phyloP scores from a whole-genome alignment of 1,140 invertebrate genomes.

The Metopolophium dirhodum region DNA sequence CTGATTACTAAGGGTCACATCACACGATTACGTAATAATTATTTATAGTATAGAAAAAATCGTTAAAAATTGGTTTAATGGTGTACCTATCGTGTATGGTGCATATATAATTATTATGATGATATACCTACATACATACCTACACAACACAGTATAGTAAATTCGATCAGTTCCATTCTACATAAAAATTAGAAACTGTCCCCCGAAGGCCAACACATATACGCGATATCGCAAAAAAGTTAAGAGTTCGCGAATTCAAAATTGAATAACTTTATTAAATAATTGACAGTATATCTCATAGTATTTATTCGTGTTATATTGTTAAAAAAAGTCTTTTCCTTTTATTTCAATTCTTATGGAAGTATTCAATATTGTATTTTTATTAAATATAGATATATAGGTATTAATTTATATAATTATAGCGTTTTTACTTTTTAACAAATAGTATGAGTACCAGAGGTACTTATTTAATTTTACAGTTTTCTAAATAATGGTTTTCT shows the following conservation, averaged over 20 bases:
- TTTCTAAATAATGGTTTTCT: neutral
- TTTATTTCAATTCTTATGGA: neutral
- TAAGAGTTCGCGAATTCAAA: neutral
- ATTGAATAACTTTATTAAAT: neutral
- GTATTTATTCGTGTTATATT: neutral
- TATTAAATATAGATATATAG: neutral
- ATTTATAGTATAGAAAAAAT: neutral
- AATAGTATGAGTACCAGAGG: neutral
- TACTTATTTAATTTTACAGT: neutral
- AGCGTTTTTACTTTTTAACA: neutral
- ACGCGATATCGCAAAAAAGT: neutral
- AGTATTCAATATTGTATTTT: too few relatives aligned
- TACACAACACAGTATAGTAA: neutral
- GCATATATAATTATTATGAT: neutral
- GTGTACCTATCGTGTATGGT: neutral
- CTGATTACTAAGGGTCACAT: neutral
- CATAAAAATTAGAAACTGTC: neutral
- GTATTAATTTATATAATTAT: neutral
- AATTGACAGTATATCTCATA: neutral
- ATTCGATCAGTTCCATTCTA: neutral
- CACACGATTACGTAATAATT: slow-evolving; percentile 9
- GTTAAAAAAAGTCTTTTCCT: neutral
- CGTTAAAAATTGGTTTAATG: neutral
- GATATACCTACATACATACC: neutral
- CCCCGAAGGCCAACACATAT: neutral